Conservation (phyloP, 2,888 invertebrate species). For the Cotesia congregata region DNA sequence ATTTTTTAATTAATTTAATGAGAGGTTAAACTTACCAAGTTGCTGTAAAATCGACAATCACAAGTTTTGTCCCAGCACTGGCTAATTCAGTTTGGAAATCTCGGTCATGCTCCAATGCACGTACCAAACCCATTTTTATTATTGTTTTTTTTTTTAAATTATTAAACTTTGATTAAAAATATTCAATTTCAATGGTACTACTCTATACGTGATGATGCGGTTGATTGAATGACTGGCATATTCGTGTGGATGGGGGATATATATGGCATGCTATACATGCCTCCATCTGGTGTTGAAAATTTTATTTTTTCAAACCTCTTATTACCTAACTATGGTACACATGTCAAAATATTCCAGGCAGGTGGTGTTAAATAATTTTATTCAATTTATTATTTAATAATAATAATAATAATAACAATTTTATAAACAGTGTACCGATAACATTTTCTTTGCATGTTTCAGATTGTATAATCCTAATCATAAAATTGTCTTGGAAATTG, state of each 20-base stretch:
- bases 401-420: too few relatives aligned
- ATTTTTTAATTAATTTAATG: slow-evolving; percentile 54
- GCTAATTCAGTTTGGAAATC: slow-evolving; percentile 89
- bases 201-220: background rate
- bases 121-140: slow-evolving; percentile 74
- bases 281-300: too few relatives aligned
- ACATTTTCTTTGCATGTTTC: too few relatives aligned
- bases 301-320: too few relatives aligned
- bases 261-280: too few relatives aligned
- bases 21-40: slow-evolving; percentile 80
- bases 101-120: slow-evolving; percentile 80
- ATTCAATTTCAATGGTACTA: background rate
- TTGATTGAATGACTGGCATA: slow-evolving; percentile 37
- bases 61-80: slow-evolving; percentile 88
- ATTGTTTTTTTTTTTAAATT: slow-evolving; percentile 33
- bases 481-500: too few relatives aligned
- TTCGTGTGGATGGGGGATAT: background rate
- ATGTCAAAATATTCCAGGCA: too few relatives aligned
- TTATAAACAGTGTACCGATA: too few relatives aligned
- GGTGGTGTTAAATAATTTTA: too few relatives aligned
- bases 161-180: background rate
- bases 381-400: too few relatives aligned
- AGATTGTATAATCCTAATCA: too few relatives aligned
- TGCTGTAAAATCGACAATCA: slow-evolving; percentile 95
- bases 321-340: too few relatives aligned